phyloP scores from a whole-genome alignment of 2,797 vertebrate species.

The Macroramphosus scolopax region DNA sequence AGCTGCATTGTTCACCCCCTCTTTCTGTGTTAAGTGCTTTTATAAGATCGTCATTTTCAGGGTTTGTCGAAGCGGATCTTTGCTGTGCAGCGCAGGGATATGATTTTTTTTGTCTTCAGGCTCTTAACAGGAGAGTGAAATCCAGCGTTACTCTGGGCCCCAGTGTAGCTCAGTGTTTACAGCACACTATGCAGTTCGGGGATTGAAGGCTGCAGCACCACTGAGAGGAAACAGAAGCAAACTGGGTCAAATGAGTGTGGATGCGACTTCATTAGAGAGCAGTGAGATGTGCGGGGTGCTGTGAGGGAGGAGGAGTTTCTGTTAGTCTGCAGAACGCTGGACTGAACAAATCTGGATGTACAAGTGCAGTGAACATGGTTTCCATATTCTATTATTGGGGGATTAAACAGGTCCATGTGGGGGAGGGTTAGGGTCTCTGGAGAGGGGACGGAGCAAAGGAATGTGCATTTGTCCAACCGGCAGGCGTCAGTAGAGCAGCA shows the following conservation, averaged over 20 bases:
- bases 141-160: slow-evolving; percentile 5
- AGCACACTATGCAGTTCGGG: slow-evolving; percentile 10
- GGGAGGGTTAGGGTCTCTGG: not conserved
- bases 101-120: slow-evolving; percentile 18
- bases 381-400: slow-evolving; percentile 15
- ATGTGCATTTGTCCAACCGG: slow-evolving; percentile 41
- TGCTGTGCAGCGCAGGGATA: too few species aligned
- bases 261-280: slow-evolving; percentile 51
- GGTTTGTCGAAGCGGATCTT: slow-evolving; percentile 9
- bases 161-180: slow-evolving; percentile 14
- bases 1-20: too few species aligned
- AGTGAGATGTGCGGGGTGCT: slow-evolving; percentile 19
- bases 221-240: slow-evolving; percentile 50
- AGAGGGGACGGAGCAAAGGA: not conserved
- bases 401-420: slow-evolving; percentile 12
- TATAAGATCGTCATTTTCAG: slow-evolving; percentile 14
- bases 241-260: slow-evolving; percentile 66
- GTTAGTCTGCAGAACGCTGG: not conserved
- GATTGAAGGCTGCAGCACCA: slow-evolving; percentile 41
- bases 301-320: not conserved
- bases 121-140: slow-evolving; percentile 15
- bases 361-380: slow-evolving; percentile 1
- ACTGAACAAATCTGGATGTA: not conserved
- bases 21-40: slow-evolving; percentile 1
- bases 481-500: slow-evolving; percentile 70